Conservation (phyloP, 2,888 invertebrate species). For the Calameuta pallipes region DNA sequence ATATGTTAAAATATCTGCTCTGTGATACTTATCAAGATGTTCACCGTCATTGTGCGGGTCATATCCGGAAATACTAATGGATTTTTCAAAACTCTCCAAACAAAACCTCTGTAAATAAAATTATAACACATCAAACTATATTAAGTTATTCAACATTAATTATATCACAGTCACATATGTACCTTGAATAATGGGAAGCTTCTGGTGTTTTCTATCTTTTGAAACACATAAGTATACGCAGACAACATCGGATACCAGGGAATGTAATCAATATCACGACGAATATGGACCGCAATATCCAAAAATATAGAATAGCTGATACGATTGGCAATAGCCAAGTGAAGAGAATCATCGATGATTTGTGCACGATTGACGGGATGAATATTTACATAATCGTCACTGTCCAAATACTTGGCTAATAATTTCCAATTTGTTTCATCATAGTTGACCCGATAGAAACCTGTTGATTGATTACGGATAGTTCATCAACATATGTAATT, state of each 20-base stretch:
- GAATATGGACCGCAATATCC: conserved; percentile 69
- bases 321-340: conserved; percentile 65
- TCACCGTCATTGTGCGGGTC: too few relatives aligned
- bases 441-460: conserved; percentile 63
- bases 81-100: too few relatives aligned
- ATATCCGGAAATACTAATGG: too few relatives aligned
- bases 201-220: conserved; percentile 67
- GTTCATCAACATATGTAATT: neutral
- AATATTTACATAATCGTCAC: conserved; percentile 8
- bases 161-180: neutral
- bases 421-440: conserved; percentile 60
- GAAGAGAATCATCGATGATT: conserved; percentile 68
- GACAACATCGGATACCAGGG: conserved; percentile 76
- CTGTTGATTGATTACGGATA: conserved; percentile 33
- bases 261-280: conserved; percentile 73
- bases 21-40: too few relatives aligned
- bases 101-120: too few relatives aligned
- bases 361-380: conserved; percentile 67
- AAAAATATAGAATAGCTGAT: conserved; percentile 63
- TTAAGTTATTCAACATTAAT: too few relatives aligned
- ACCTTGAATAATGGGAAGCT: conserved; percentile 68
- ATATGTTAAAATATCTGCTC: too few relatives aligned
- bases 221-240: conserved; percentile 64
- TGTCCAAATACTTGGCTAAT: conserved; percentile 41
- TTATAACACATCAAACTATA: too few relatives aligned